Base-by-base conservation (phyloP, 2,113 vertebrate species). In the Salminus brasiliensis region DNA sequence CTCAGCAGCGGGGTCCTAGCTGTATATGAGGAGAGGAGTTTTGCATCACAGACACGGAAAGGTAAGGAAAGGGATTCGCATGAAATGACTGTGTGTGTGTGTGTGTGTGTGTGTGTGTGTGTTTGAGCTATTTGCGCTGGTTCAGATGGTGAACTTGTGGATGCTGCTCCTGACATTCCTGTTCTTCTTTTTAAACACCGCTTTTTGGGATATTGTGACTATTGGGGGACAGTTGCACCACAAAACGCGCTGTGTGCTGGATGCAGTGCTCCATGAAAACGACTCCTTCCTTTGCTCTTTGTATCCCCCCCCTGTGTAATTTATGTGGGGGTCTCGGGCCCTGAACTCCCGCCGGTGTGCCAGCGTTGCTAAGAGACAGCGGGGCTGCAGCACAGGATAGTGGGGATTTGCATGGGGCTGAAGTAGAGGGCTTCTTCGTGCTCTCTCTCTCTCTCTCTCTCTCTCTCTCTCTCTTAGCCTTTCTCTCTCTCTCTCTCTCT, bases 281-380 rank as follows among this genome's bases (percentile, higher is more conserved):
- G 71, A 74, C 60, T 52, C 49, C 10, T 32, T 49, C 74, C 79
- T 57, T 68, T 57, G 21, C 60, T 73, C 34, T 76, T 84, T 84
- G 74, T 84, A 68, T 55, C 41, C 69, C 62, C 69, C 62, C 72
- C 45, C 74, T 34, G 25, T 78, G 75, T 84, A 66, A 81, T 74
- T 82, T 57, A 72, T 81, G 74, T 72, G 83, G 73, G 84, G 66
- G 74, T 77, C 80, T 79, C 67, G 52, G 78, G 60, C 65, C 36
- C 74, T 53, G 74, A 74, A 78, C 81, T 70, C 75, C 65, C 73
- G 67, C 75, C 63, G 75, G 47, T 78, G 69, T 74, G 81, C 70
- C 62, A 74, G 71, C 81, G 84, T 85, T 85, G 84, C 84, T 85
- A 81, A 75, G 84, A 81, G 82, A 85, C 84, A 78, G 81, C 29